Evolutionary conservation across 23 tunicate genomes (phyloP), one percentile per base, ranked within the genome.

Genomic region (Halocynthia aurantium): DNA sequence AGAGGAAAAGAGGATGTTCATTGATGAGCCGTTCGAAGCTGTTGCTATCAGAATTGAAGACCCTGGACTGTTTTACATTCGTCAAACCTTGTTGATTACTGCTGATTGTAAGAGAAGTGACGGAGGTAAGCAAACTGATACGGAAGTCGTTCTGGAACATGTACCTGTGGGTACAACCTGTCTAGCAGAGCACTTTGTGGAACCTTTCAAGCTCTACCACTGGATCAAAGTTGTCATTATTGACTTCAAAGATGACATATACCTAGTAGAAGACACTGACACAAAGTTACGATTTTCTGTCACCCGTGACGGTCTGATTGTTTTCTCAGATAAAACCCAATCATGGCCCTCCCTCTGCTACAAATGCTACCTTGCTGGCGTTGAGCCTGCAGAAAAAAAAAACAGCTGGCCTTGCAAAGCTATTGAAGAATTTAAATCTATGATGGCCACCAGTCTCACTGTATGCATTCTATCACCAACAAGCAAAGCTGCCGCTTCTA

Each of bases 321-420:
- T 80, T 52, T 53, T 88, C 49, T 83, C 67, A 17, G 81, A 63
- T 57, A 69, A 78, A 61, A 71, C 83, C 76, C 53, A 17, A 7
- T 70, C 75, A 50, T 83, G 83, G 81, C 95, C 95, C 7, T 77
- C 55, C 74, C 71, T 88, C 74, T 82, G 88, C n/a, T 55, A 83
- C 19, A 61, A 63, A 11, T 83, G 84, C 53, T 76, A 78, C 22
- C 77, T 88, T 20, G 62, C 68, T 78, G 88, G 84, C 11, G 58
- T 78, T 21, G 53, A 79, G 50, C 80, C 95, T 51, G 15, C 6
- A 54, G 18, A 2, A 0, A 20, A 40, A 7, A 15, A 49, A 40
- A 44, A 21, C 10, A 44, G 5, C 9, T 74, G 78, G 78, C 13
- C 50, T 0, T 22, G 11, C 13, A 4, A 20, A 15, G 60, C 62